These are phyloP conservation scores for Stegostoma tigrinum DNA, from an alignment of 2,113 vertebrate species.

Conservation along the genomic window DNA sequence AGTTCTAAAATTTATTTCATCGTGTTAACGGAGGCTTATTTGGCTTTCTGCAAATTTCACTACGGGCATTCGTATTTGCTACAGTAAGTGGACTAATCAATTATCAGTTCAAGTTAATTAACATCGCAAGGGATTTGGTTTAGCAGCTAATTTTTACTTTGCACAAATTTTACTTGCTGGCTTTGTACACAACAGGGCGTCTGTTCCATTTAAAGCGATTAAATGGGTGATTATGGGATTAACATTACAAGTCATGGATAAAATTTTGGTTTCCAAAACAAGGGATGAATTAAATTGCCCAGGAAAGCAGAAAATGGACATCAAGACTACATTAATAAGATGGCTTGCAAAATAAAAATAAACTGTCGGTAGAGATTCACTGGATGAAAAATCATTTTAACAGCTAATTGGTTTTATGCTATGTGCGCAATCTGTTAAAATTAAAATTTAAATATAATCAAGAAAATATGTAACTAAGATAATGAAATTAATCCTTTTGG, in stretches of 20 bases:
- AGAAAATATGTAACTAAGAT: not conserved
- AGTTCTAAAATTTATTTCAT: not conserved
- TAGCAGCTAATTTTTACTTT: constrained; percentile 20
- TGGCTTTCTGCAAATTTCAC: not conserved
- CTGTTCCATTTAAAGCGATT: constrained; percentile 36
- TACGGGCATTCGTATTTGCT: not conserved
- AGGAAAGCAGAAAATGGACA: constrained; percentile 26
- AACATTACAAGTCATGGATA: constrained; percentile 34
- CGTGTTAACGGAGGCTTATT: not conserved
- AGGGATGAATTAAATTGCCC: constrained; percentile 35
- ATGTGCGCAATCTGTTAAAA: not conserved
- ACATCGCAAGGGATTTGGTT: constrained; percentile 5
- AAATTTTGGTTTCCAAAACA: constrained; percentile 11
- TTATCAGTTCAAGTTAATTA: constrained; percentile 10
- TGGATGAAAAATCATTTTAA: not conserved
- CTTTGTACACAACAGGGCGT: not conserved
- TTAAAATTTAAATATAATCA: not conserved
- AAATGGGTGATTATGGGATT: constrained; percentile 33
- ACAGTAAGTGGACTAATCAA: constrained; percentile 1
- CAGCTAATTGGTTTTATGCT: not conserved
- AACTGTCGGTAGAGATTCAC: not conserved
- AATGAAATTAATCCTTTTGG: not conserved
- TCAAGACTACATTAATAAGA: not conserved
- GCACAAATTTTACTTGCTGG: constrained; percentile 7
- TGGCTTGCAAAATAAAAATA: not conserved